A percentile compares a stretch with the other conserved stretches of the same genome.
Conservation (phyloP, 2,888 invertebrate genomes). For the Bruchidius siliquastri region DNA sequence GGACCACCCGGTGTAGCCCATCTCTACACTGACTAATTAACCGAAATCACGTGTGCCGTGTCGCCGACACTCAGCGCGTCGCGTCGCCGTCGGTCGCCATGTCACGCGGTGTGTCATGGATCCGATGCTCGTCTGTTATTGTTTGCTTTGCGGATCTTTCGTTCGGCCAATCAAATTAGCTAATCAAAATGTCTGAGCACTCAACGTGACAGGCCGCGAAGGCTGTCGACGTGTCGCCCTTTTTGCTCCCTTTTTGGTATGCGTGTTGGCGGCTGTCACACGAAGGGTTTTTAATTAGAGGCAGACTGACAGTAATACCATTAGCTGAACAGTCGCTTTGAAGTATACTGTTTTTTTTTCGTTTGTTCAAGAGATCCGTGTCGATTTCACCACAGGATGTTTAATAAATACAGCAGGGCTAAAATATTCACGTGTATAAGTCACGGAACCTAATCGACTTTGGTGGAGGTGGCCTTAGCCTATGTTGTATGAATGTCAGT, state of each 20-base stretch:
- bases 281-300: not conserved
- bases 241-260: not conserved
- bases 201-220: not conserved
- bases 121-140: not conserved
- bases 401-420: not conserved
- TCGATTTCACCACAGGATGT: not conserved
- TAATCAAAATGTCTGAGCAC: not conserved
- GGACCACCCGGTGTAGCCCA: not conserved
- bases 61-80: conserved; percentile 19
- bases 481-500: too few relatives aligned
- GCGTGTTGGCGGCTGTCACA: not conserved
- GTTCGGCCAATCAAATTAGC: not conserved
- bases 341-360: not conserved
- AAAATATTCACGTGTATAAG: too few relatives aligned
- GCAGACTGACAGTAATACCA: not conserved
- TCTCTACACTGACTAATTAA: conserved; percentile 27
- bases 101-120: conserved; percentile 16
- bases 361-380: not conserved
- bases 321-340: not conserved
- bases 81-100: conserved; percentile 6
- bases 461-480: too few relatives aligned
- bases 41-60: conserved; percentile 38
- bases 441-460: too few relatives aligned
- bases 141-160: not conserved
- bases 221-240: not conserved